These are phyloP conservation scores for Thysanoteuthis rhombus DNA, from an alignment of 2,888 invertebrate species.

Conservation along the genomic window DNA sequence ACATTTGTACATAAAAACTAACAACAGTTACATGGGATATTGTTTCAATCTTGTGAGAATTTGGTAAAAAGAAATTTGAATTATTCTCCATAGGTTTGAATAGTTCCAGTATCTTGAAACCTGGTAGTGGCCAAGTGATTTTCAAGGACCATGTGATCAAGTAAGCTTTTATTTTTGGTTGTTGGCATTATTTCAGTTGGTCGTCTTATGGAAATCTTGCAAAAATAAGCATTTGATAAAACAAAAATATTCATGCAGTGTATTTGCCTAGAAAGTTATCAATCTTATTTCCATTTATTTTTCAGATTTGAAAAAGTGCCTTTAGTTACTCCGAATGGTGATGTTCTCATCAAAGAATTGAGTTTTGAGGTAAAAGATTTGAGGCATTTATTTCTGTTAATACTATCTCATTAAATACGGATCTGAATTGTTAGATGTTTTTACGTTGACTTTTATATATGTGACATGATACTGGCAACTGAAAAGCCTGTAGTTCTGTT, in stretches of 20 bases:
- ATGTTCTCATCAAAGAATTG: conserved; percentile 88
- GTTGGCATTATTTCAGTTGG: background rate
- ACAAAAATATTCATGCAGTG: background rate
- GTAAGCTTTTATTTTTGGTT: conserved; percentile 40
- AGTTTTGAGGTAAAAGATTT: conserved; percentile 79
- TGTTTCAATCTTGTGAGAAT: background rate
- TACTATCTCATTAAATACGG: background rate
- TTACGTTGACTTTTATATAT: background rate
- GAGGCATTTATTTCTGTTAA: background rate
- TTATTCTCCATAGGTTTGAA: conserved; percentile 32
- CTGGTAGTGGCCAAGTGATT: conserved; percentile 82
- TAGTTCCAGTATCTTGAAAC: conserved; percentile 62
- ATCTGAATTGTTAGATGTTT: background rate
- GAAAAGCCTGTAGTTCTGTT: background rate
- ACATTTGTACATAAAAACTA: background rate
- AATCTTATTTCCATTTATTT: conserved; percentile 34
- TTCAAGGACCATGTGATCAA: conserved; percentile 80
- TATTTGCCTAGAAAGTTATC: background rate
- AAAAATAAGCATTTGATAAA: background rate
- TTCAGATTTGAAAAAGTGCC: conserved; percentile 93
- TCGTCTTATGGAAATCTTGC: background rate
- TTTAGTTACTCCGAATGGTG: conserved; percentile 96
- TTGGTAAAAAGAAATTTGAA: conserved; percentile 26
- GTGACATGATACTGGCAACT: background rate
- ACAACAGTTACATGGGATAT: background rate